These are phyloP conservation scores for Cheilinus undulatus DNA, from an alignment of 2,113 vertebrate genomes.

Conservation along the genomic window DNA sequence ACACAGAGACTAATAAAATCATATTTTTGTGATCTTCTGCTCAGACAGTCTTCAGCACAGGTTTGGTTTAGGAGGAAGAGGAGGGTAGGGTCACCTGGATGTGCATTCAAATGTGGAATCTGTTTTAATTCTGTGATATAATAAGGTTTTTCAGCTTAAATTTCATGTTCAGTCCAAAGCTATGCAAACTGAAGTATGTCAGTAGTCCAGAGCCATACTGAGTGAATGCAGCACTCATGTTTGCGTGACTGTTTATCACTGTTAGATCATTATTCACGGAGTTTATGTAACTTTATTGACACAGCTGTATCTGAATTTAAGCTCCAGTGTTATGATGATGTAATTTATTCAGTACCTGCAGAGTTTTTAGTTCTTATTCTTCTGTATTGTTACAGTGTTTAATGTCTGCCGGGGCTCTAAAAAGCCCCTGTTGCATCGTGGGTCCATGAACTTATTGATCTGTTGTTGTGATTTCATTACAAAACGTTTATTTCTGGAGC, in stretches of 20 bases:
- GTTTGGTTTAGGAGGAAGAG: too few relatives aligned
- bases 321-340: not conserved
- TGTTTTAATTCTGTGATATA: too few relatives aligned
- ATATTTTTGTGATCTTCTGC: too few relatives aligned
- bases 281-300: constrained; percentile 20
- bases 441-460: constrained; percentile 58
- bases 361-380: not conserved
- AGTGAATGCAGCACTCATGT: constrained; percentile 1
- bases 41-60: too few relatives aligned
- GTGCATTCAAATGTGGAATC: too few relatives aligned
- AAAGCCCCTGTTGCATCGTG: constrained; percentile 32
- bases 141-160: too few relatives aligned
- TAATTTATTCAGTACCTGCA: not conserved
- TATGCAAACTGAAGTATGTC: too few relatives aligned
- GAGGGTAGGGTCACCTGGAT: too few relatives aligned
- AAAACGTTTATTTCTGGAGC: constrained; percentile 36
- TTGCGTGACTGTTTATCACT: not conserved
- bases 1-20: too few relatives aligned
- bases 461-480: constrained; percentile 4
- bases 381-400: not conserved
- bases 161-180: too few relatives aligned
- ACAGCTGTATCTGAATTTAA: not conserved
- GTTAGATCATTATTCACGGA: not conserved
- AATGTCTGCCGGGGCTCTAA: not conserved
- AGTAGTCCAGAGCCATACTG: too few relatives aligned